Base-by-base conservation (phyloP, 2,888 invertebrate species). In the Hofmannophila pseudospretella region DNA sequence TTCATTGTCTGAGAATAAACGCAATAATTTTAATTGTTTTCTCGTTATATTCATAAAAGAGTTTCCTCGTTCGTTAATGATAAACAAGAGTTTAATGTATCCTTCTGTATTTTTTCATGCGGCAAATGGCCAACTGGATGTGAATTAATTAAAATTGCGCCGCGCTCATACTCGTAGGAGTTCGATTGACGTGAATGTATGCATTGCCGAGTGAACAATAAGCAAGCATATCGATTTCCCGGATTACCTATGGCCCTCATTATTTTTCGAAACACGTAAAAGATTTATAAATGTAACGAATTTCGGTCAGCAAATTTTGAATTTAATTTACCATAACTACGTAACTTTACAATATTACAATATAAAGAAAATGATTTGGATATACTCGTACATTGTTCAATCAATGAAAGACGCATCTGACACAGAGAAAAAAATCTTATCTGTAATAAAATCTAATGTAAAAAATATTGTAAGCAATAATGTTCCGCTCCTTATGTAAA, bases 191-290 rank as follows among this genome's bases (percentile, higher is more conserved):
- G 66, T 69, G 67, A 60, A 65, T 60, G 58, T 58, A 67, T 65
- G 64, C 67, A 60, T 60, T 60, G 48, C 44, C 51, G 61, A 16
- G n/a, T n/a, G 20, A 7, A 20, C 3, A 3, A 67, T 67, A 65
- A 66, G 58, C 59, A 57, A 43, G 38, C 42, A 30, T 67, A 72
- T 71, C 61, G 72, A 69, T 72, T 73, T 67, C 69, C 50, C 53
- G 48, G 36, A 56, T 54, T 52, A 67, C 62, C 64, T 52, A 48
- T 42, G 34, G 54, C 42, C 47, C 44, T 49, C 40, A 53, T 56
- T 9, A n/a, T 25, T 9, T 2, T 25, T 25, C 9, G 4, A 25
- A 9, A n/a, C n/a, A n/a, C n/a, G n/a, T n/a, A n/a, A n/a, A n/a
- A n/a, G n/a, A n/a, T n/a, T n/a, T n/a, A n/a, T n/a, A n/a, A n/a